These are phyloP conservation scores for Odocoileus hemionus DNA, from an alignment of 2,113 vertebrate genomes.

Conservation along the genomic window DNA sequence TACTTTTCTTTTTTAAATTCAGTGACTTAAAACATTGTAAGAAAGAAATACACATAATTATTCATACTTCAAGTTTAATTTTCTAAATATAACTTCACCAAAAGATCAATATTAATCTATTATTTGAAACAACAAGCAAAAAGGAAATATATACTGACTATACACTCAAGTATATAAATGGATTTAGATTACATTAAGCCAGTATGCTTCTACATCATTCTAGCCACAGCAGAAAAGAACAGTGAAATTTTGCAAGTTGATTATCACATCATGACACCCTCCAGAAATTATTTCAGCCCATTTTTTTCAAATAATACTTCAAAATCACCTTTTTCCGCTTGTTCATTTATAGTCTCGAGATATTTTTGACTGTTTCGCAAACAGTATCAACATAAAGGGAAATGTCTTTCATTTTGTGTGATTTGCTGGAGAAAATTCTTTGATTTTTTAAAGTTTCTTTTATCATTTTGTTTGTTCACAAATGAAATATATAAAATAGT, in stretches of 20 bases:
- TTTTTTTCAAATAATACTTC: slow-evolving; percentile 15
- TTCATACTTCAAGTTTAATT: slow-evolving; percentile 1
- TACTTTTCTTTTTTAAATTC: neutral
- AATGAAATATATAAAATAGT: neutral
- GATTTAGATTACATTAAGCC: neutral
- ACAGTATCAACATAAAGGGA: neutral
- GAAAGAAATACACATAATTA: neutral
- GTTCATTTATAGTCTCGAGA: neutral
- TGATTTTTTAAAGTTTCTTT: neutral
- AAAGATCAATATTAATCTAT: neutral
- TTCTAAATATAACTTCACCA: neutral
- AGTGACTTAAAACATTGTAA: slow-evolving; percentile 1
- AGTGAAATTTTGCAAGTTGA: neutral
- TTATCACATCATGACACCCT: neutral
- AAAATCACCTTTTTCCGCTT: neutral
- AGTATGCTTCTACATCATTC: neutral
- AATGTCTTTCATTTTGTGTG: neutral
- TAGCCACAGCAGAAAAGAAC: neutral
- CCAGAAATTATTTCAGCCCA: neutral
- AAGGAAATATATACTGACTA: neutral
- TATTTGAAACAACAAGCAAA: slow-evolving; percentile 11
- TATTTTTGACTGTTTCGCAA: slow-evolving; percentile 17
- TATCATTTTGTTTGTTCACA: neutral
- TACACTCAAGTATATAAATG: neutral
- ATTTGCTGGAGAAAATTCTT: neutral